These are phyloP conservation scores for Tenualosa ilisha DNA, from an alignment of 2,797 vertebrate genomes.

Conservation along the genomic window DNA sequence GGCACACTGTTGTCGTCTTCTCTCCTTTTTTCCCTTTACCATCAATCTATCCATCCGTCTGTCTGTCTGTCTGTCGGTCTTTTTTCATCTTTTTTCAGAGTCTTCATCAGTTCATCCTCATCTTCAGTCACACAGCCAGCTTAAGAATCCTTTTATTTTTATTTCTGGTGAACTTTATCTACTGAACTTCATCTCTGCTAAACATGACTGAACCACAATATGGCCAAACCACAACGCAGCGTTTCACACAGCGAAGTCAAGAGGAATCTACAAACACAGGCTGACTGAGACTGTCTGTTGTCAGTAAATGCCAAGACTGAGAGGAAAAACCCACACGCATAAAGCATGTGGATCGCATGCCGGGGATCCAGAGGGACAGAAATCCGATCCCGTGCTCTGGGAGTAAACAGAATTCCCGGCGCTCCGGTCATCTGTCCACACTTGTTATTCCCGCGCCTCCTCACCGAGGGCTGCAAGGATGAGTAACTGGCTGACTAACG, in stretches of 20 bases:
- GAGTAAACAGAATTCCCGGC: slow-evolving; percentile 19
- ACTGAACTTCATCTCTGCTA: not conserved
- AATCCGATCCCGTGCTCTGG: not conserved
- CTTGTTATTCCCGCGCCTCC: slow-evolving; percentile 15
- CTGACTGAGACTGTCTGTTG: not conserved
- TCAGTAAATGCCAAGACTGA: not conserved
- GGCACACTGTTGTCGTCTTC: slow-evolving; percentile 22
- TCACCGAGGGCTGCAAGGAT: slow-evolving; percentile 9
- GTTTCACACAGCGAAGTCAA: not conserved
- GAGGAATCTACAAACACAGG: not conserved
- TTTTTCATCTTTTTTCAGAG: too few relatives aligned
- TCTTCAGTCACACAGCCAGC: not conserved
- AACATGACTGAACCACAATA: not conserved
- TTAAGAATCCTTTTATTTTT: not conserved
- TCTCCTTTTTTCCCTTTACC: not conserved
- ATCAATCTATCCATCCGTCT: not conserved
- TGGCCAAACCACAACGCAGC: too few relatives aligned
- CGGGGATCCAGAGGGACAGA: slow-evolving; percentile 1
- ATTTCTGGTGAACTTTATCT: not conserved
- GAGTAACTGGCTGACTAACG: slow-evolving; percentile 22
- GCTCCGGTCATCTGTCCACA: slow-evolving; percentile 25
- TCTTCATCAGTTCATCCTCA: not conserved
- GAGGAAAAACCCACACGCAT: not conserved
- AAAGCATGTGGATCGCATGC: slow-evolving; percentile 5
- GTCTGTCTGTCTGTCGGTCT: not conserved